phyloP scores from a whole-genome alignment of 2,113 vertebrate genomes.

The Neogobius melanostomus region DNA sequence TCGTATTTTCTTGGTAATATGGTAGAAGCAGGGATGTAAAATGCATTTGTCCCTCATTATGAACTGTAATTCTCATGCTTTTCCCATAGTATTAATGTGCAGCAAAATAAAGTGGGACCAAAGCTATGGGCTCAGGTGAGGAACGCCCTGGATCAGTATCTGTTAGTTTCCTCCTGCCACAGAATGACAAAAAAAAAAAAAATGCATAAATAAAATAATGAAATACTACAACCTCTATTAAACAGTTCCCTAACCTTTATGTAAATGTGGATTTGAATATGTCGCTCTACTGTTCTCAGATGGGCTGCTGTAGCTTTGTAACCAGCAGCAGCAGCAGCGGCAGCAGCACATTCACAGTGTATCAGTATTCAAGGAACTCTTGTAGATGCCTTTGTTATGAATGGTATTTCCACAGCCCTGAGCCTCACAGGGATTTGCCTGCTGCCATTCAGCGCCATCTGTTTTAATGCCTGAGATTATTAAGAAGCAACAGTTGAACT shows the following conservation, averaged over 20 bases:
- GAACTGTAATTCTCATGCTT: no score
- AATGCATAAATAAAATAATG: no score
- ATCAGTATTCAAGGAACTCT: neutral
- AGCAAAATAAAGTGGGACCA: no score
- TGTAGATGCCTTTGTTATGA: neutral
- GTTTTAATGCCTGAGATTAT: neutral
- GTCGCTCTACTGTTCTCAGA: neutral
- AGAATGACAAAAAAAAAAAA: no score
- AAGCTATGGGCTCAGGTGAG: no score
- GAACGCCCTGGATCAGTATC: no score
- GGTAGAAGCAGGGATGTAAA: no score
- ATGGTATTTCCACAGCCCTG: constrained; percentile 3
- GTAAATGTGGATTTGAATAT: neutral
- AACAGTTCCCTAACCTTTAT: neutral
- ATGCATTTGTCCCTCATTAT: no score
- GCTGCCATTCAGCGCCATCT: neutral
- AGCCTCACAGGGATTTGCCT: neutral
- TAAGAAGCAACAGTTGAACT: neutral
- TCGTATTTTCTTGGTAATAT: no score
- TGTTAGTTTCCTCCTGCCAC: no score
- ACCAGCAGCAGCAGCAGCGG: neutral
- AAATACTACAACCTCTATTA: no score
- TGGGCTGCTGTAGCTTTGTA: neutral
- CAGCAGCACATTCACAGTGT: neutral
- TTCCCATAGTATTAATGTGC: no score